Evolutionary conservation across 2,888 invertebrate species (phyloP), one percentile per base, ranked within the genome.

Genomic region (Ophion costatus): DNA sequence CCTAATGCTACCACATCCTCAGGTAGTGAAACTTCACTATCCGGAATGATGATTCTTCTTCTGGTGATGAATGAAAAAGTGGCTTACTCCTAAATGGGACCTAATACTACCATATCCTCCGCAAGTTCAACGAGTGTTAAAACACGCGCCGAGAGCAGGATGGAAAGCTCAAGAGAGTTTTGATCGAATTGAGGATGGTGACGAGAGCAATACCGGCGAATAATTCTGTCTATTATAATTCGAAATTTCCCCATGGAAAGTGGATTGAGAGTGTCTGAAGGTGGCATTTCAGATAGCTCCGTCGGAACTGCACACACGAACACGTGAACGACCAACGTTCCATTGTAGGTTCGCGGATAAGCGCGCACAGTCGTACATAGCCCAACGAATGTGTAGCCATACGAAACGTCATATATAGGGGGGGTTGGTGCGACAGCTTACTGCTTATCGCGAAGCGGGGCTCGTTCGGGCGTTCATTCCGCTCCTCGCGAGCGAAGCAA

Each of bases 391-490:
- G 57, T 38, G 61, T n/a, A n/a, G 20, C 22, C 17, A 59, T 33
- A 67, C 38, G 6, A 63, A 77, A 56, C 24, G 51, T 77, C 42
- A 42, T 24, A 17, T 11, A 17, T 17, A 22, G 4, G 59, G 22
- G 22, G 73, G 69, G 63, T 82, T 45, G n/a, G 74, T 56, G 71
- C 85, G 84, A 85, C 80, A 84, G 86, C 83, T 87, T 83, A 85
- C 82, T 83, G 87, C 87, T 86, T 87, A 87, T 85, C 87, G 64
- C 80, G 70, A 80, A 75, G 59, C 80, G 66, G 73, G 56, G 73
- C 75, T 84, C 38, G 82, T 69, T 80, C 24, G 71, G 73, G 80
- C 63, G 63, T 66, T 74, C 79, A 24, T 67, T 45, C 73, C 38
- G 63, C 45, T 57, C 20, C 59, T 24, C 71, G 42, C 14, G 77